A percentile compares a stretch with the other conserved stretches of the same genome.
These are phyloP conservation scores for Centrocercus urophasianus DNA, from an alignment of 2,113 vertebrate species.

Conservation along the genomic window DNA sequence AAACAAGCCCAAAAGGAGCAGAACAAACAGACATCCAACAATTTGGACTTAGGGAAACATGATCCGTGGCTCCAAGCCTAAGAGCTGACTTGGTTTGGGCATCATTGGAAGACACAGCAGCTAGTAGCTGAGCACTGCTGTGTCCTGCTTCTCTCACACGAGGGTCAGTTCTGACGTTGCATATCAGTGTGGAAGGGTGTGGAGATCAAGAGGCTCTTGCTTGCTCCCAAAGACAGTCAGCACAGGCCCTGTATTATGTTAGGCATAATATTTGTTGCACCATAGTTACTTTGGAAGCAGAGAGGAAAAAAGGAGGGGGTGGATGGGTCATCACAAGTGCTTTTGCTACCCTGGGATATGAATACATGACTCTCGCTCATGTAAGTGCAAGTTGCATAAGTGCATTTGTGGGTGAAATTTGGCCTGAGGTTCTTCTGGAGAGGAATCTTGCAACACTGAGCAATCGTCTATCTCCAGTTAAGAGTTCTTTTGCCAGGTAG, in stretches of 20 bases:
- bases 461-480: constrained; percentile 5
- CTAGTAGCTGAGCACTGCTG: not conserved
- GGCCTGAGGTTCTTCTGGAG: constrained; percentile 41
- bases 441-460: constrained; percentile 35
- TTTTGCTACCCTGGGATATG: constrained; percentile 60
- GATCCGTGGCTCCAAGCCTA: not conserved
- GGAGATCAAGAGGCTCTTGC: not conserved
- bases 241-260: not conserved
- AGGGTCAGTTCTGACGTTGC: not conserved
- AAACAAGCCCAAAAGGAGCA: not conserved
- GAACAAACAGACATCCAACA: not conserved
- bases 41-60: not conserved
- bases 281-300: not conserved
- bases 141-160: accelerated
- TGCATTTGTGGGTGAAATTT: constrained; percentile 53
- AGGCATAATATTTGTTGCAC: not conserved
- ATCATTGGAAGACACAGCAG: not conserved
- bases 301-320: not conserved
- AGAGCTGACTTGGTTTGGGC: not conserved
- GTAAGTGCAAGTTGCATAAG: constrained; percentile 12
- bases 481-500: not conserved
- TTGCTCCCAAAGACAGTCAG: not conserved
- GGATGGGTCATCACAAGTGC: constrained; percentile 9
- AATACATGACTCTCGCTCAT: constrained; percentile 19
- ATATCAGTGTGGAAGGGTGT: not conserved